Evolutionary conservation across 1,140 invertebrate species (phyloP), one percentile per base, ranked within the genome.

Genomic region (Calliphora vicina): DNA sequence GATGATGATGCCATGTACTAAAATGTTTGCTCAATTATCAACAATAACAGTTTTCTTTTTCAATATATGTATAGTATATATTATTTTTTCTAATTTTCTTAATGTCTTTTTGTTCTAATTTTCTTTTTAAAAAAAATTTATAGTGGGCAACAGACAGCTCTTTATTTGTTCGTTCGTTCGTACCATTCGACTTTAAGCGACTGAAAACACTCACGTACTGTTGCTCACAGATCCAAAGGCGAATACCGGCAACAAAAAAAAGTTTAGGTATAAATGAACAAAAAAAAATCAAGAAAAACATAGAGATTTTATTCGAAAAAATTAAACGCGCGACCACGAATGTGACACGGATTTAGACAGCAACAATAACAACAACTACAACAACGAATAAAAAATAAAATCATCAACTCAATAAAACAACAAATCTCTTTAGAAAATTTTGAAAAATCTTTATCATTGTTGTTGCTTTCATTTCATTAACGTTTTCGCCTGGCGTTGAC

Each of bases 131-230:
- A 20, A 23, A 67, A 67, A 10, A 10, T 20, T 67, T 23, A 67
- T 67, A 67, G 20, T 67, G 20, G 61, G 20, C 61, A 67, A 67
- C 61, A 67, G 61, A 67, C 61, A 67, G 61, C 61, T 67, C 61
- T 67, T 67, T 23, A 23, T 5, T 23, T 67, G 2, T 42, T 45
- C 74, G 74, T 78, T 78, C 74, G 74, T 78, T 78, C 74, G 74
- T 78, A n/a, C 42, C 74, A 45, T 78, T 78, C 74, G 74, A 78
- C 74, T 78, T 78, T 45, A 23, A 78, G n/a, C 74, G 42, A 78
- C 74, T 78, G 74, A 78, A 78, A 78, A 43, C 35, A 23, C 74
- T 43, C 74, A 20, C 35, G 74, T 23, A 43, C 74, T 45, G 13
- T 9, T 20, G 13, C n/a, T 43, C 42, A 8, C 35, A 13, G 42